These are phyloP conservation scores for Hoplodrina blanda DNA, from an alignment of 2,888 invertebrate genomes.

Conservation along the genomic window DNA sequence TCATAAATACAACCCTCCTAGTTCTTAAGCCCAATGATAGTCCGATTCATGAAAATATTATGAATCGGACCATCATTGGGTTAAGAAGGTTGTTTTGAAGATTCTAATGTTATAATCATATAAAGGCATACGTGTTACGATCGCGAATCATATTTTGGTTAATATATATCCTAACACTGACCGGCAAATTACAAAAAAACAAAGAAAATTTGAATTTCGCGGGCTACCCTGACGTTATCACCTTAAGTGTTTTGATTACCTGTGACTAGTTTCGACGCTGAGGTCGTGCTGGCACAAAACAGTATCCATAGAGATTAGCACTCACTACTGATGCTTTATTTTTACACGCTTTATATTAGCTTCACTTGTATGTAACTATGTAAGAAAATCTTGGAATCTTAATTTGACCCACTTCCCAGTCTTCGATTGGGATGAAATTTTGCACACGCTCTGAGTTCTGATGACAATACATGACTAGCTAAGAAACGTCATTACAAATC, in stretches of 20 bases:
- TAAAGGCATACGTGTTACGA: constrained; percentile 34
- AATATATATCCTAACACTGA: constrained; percentile 30
- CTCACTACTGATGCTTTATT: constrained; percentile 31
- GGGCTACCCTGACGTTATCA: constrained; percentile 20
- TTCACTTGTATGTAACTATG: too few relatives aligned
- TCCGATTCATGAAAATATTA: constrained; percentile 20
- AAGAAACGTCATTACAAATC: too few relatives aligned
- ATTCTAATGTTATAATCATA: constrained; percentile 37
- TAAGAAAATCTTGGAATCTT: too few relatives aligned
- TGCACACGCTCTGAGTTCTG: too few relatives aligned
- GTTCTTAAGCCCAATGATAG: constrained; percentile 32
- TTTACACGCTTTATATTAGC: too few relatives aligned
- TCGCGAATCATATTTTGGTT: constrained; percentile 37
- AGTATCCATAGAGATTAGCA: constrained; percentile 30
- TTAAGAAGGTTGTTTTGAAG: constrained; percentile 37
- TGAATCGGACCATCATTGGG: constrained; percentile 37
- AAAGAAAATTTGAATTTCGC: constrained; percentile 27
- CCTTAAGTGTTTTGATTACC: constrained; percentile 35
- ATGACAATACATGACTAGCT: too few relatives aligned
- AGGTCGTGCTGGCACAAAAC: constrained; percentile 33
- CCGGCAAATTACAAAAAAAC: constrained; percentile 31
- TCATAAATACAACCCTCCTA: constrained; percentile 33
- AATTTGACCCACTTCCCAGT: too few relatives aligned
- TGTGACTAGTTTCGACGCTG: constrained; percentile 39
- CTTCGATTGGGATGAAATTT: too few relatives aligned